phyloP scores from a whole-genome alignment of 2,888 invertebrate genomes.

The Lasius platythorax region DNA sequence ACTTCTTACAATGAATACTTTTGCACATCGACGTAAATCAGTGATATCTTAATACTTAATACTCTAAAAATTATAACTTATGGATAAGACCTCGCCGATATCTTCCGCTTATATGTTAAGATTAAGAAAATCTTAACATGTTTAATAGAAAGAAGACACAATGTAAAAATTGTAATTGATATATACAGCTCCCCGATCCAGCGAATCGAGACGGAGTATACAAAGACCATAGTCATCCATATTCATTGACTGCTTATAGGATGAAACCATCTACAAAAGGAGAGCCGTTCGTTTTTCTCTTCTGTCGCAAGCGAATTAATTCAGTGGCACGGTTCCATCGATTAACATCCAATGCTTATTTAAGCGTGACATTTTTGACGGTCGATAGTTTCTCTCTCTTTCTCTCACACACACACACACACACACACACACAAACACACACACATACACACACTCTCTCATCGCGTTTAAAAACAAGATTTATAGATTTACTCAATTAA shows the following conservation, averaged over 20 bases:
- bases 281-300: conserved; percentile 61
- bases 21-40: conserved; percentile 5
- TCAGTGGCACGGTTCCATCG: conserved; percentile 69
- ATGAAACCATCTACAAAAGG: conserved; percentile 56
- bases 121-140: neutral
- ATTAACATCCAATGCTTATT: conserved; percentile 46
- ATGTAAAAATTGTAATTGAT: conserved; percentile 5
- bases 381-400: neutral
- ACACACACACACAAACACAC: no score
- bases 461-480: neutral
- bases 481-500: neutral
- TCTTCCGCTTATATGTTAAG: neutral
- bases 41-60: neutral
- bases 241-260: conserved; percentile 73
- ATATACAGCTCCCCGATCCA: conserved; percentile 12
- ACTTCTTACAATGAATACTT: conserved; percentile 8
- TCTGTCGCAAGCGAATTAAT: conserved; percentile 71
- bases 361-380: conserved; percentile 14
- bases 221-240: conserved; percentile 71
- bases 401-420: no score
- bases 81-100: neutral
- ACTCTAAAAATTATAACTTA: neutral
- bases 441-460: no score
- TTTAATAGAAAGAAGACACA: neutral
- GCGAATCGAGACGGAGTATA: conserved; percentile 62